Evolutionary conservation across 1,140 invertebrate genomes (phyloP).

Genomic region (Ceratina calcarata): DNA sequence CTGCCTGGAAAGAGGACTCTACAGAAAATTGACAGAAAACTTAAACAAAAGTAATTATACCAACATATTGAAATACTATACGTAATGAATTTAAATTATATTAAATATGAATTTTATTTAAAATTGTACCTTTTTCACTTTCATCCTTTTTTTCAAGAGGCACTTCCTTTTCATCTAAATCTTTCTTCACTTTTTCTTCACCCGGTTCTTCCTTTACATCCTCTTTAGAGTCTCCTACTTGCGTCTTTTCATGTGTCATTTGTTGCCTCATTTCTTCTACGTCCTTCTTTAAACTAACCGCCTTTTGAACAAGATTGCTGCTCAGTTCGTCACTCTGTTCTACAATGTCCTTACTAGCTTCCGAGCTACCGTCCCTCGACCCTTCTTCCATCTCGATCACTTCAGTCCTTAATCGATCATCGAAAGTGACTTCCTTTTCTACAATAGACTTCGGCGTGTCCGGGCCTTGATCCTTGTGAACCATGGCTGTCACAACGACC

Average conservation of each 20-base stretch:
- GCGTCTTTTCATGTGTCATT: constrained; percentile 76
- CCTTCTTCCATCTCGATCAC: constrained; percentile 46
- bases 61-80: neutral
- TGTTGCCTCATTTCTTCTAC: constrained; percentile 73
- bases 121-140: constrained; percentile 27
- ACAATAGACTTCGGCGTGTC: constrained; percentile 66
- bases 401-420: constrained; percentile 44
- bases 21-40: constrained; percentile 41
- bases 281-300: constrained; percentile 71
- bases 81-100: neutral
- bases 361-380: constrained; percentile 39
- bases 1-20: constrained; percentile 55
- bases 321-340: constrained; percentile 69
- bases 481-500: constrained; percentile 73
- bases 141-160: neutral
- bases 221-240: constrained; percentile 65
- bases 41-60: neutral
- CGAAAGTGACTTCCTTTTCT: constrained; percentile 37
- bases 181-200: constrained; percentile 32
- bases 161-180: constrained; percentile 43
- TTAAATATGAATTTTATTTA: constrained; percentile 6
- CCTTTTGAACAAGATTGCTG: constrained; percentile 66
- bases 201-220: neutral
- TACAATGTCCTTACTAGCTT: constrained; percentile 64
- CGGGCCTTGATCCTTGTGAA: constrained; percentile 74